Evolutionary conservation across 2,113 vertebrate genomes (phyloP), one percentile per base, ranked within the genome.

Genomic region (Planiliza haematocheilus): DNA sequence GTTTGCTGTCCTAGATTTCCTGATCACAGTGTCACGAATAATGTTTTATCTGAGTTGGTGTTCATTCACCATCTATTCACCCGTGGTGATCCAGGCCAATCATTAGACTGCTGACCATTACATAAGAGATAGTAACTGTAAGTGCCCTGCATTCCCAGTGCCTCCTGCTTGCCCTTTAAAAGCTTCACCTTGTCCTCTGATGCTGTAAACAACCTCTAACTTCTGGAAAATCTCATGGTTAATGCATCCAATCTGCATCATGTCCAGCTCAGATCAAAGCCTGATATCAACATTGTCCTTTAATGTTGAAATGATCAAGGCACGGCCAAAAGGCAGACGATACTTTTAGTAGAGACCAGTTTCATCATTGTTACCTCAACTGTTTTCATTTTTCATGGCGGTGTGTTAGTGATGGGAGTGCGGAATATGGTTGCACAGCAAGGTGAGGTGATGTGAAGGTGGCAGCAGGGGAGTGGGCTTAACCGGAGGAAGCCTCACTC

Each of bases 371-470:
- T 30, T 30, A 30, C 24, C 3, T 5, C 5, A 2, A 30, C 24
- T 5, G 24, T 30, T 30, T 2, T 30, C 42, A 16, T 46, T 16
- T 20, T 10, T 12, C 8, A 34, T 11, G 20, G 20, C 11, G 7
- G 38, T 55, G 45, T 51, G n/a, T 10, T 36, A 52, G 17, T 4
- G 20, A 10, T 57, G 17, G 13, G 43, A 62, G 36, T 1, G 12
- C 37, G 63, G 49, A 76, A 59, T 58, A 50, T 52, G 70, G 59
- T 46, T 71, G 52, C 50, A 56, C 43, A 51, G 74, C 49, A 74
- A 51, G 52, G 18, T 50, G 70, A 86, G 59, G 67, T 36, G 51
- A 82, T 81, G 60, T 74, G 58, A 77, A 74, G 59, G 43, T 59
- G 34, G 66, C 74, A 66, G 76, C 78, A 43, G 71, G 74, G 68